Base-by-base conservation (phyloP, 2,888 invertebrate genomes). In the Eurois occulta region DNA sequence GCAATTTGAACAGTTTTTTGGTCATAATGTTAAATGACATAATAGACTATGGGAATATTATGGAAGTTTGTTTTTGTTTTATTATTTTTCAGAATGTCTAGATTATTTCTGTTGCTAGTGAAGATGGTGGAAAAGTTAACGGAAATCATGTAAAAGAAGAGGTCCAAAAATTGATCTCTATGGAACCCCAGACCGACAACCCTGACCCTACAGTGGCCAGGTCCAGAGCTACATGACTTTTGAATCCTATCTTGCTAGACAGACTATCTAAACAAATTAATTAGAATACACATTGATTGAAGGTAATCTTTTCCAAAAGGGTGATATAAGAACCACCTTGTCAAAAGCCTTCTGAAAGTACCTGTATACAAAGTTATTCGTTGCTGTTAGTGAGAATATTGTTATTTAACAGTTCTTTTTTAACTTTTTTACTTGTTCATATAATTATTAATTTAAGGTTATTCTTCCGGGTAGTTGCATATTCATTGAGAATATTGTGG, bases 311-410 rank as follows among this genome's bases (percentile, higher is more conserved):
- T 52, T 69, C n/a, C n/a, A 38, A 55, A 7, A 16, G 35, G 6
- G 24, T 35, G 52, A 35, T 35, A 35, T 35, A 35, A n/a, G 16
- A 32, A 32, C 24, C 24, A 68, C 67, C 46, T 46, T 68, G 67
- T 69, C 35, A 48, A 69, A 48, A 46, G 28, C 7, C 38, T 67
- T 43, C 18, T 21, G 28, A 67, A 67, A 67, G 28, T 60, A 60
- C 28, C 8, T 18, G 6, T 1, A 28, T 18, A 28, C 32, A 60
- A 60, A 60, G 28, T 60, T 18, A 32, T 32, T 60, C 60, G 32
- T 32, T 60, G 60, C 32, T 18, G 60, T 32, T 60, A 11, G 18
- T 35, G 1, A 35, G 16, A n/a, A n/a, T 69, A 35, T 68, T 24
- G 32, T 24, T 68, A 35, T 16, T 48, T 18, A 13, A 16, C 41